Evolutionary conservation across 1,140 invertebrate genomes (phyloP), one percentile per base, ranked within the genome.

Genomic region (Drosophila kanapiae): DNA sequence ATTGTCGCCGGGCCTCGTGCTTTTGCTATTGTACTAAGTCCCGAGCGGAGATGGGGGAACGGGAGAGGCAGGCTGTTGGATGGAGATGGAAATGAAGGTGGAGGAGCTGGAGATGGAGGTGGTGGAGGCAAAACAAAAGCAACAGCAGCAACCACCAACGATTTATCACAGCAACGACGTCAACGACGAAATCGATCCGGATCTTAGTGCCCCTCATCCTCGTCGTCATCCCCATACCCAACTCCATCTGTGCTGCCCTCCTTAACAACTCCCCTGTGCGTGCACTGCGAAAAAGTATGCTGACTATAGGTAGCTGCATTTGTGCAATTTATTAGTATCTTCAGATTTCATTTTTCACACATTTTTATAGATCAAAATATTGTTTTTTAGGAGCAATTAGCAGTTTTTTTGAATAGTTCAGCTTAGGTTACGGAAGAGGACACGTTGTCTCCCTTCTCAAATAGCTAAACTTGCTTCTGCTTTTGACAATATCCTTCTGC

Each of bases 161-260:
- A 87, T 87, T 87, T 87, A 87, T 87, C 84, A 88, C 81, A 88
- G 75, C 82, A 74, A 82, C 80, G 68, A 84, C 84, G 80, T 75
- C 84, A 87, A 87, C 85, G 84, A 88, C 85, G 84, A 88, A 87
- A 87, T 87, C 84, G 84, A 87, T 87, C 84, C 84, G 85, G 84
- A 87, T 87, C 84, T 90, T 63, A 80, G 67, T 72, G 68, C 67
- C 60, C 56, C 75, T 38, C 54, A 35, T 37, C 51, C 53, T 56
- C 16, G 16, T 38, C 58, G 18, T 38, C 38, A 54, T 10, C 51
- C 71, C 33, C 40, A 64, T 43, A 37, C 71, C 37, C 40, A 64
- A 38, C 58, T 48, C 45, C 47, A 61, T 60, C 54, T 54, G 53
- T 54, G 53, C 42, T 57, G 43, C 63, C 47, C 75, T 76, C 43